Evolutionary conservation across 2,888 invertebrate species (phyloP), one percentile per base, ranked within the genome.

Genomic region (Poecilobothrus nobilitatus): DNA sequence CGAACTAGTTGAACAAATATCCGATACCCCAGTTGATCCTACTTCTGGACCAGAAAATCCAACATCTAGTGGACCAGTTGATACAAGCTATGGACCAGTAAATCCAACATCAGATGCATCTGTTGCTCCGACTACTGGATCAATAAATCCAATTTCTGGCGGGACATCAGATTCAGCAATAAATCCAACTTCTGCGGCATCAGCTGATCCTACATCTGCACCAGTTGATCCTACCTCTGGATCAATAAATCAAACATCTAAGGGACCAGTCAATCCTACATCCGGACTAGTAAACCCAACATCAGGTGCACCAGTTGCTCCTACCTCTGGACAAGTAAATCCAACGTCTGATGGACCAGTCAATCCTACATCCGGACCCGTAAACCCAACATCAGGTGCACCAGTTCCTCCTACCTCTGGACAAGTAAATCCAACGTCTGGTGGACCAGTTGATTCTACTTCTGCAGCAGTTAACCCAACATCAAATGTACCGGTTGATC

Each of bases 241-340:
- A 21, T 63, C 68, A 1, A 27, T 67, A 15, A n/a, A n/a, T n/a
- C n/a, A n/a, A n/a, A n/a, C n/a, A n/a, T n/a, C n/a, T n/a, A n/a
- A n/a, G 2, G 53, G 21, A 63, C 66, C 66, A 18, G 20, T 22
- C 21, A 53, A 63, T 20, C 63, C 66, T 3, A 67, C 68, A 21
- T n/a, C 9, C 20, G 53, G 9, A 37, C 20, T 6, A 62, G 53
- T 7, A 7, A 37, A 37, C 12, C 9, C 37, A 37, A 37, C 37
- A 37, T n/a, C 62, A 2, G 62, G 63, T 9, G 37, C 12, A 1
- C 9, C 44, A 15, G 41, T 63, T 18, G 22, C 62, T 5, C 66
- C 68, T 10, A 10, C 67, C 0, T 66, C 41, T 20, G n/a, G 8
- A 62, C 62, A 20, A 62, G 8, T 20, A 20, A 62, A n/a, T 5